These are phyloP conservation scores for Leucozona laternaria DNA, from an alignment of 2,888 invertebrate genomes.

Conservation along the genomic window DNA sequence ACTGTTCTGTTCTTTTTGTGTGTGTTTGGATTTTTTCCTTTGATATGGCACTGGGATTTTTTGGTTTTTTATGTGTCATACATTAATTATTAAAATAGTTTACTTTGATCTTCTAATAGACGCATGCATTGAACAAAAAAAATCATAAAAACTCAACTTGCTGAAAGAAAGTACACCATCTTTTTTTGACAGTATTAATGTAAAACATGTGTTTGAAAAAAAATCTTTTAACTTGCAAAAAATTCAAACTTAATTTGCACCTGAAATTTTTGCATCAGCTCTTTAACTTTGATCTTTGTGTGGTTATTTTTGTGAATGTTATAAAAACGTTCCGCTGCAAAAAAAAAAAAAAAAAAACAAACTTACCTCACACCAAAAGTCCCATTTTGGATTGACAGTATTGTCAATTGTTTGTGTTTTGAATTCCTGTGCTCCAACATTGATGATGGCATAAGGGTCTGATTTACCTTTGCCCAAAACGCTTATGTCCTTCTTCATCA, in stretches of 20 bases:
- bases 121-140: conserved; percentile 36
- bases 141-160: conserved; percentile 11
- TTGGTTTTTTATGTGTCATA: background rate
- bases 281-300: conserved; percentile 7
- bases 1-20: background rate
- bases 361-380: conserved; percentile 97
- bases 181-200: background rate
- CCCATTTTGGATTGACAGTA: conserved; percentile 98
- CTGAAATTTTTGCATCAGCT: conserved; percentile 45
- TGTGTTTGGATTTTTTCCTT: conserved; percentile 3
- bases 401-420: conserved; percentile 97
- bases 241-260: conserved; percentile 49
- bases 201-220: conserved; percentile 15
- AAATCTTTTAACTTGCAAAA: conserved; percentile 64
- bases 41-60: background rate
- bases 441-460: conserved; percentile 97
- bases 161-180: background rate
- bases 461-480: conserved; percentile 98
- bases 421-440: conserved; percentile 96
- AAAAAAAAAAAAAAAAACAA: background rate
- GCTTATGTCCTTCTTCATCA: conserved; percentile 98
- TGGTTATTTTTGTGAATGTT: conserved; percentile 26
- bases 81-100: conserved; percentile 25
- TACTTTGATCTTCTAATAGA: conserved; percentile 1
- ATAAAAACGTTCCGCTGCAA: conserved; percentile 78